These are phyloP conservation scores for Coelogynopora nodosa DNA, from an alignment of 2,888 invertebrate species.

Conservation along the genomic window DNA sequence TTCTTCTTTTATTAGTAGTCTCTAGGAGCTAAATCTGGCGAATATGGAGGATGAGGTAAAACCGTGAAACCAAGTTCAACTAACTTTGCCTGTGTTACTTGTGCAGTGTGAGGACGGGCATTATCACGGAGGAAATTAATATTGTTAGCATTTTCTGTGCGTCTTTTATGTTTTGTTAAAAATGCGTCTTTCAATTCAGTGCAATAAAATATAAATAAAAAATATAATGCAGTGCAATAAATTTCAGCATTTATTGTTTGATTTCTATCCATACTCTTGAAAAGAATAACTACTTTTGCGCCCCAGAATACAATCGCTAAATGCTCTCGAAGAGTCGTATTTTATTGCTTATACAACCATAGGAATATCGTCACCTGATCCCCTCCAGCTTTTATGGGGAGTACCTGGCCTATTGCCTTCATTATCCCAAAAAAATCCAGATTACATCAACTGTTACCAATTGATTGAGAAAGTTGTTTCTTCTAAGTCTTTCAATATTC, in stretches of 20 bases:
- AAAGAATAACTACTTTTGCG: slow-evolving; percentile 14
- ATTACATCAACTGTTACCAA: slow-evolving; percentile 2
- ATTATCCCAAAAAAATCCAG: slow-evolving; percentile 1
- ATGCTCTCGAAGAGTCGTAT: background rate
- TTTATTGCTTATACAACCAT: background rate
- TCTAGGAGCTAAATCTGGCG: background rate
- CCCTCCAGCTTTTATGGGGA: background rate
- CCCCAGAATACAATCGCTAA: slow-evolving; percentile 1
- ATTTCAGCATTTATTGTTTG: slow-evolving; percentile 11
- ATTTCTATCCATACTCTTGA: slow-evolving; percentile 19
- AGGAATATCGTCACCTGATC: slow-evolving; percentile 7
- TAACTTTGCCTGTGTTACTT: slow-evolving; percentile 28
- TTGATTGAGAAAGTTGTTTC: slow-evolving; percentile 22
- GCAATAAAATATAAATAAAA: too few relatives aligned
- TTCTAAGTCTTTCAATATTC: slow-evolving; percentile 24
- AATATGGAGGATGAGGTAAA: background rate
- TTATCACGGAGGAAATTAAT: slow-evolving; percentile 16
- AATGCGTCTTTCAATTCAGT: background rate
- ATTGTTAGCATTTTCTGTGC: slow-evolving; percentile 25
- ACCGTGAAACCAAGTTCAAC: background rate
- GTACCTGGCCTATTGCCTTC: slow-evolving; percentile 3
- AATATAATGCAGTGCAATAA: background rate
- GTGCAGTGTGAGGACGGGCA: slow-evolving; percentile 11
- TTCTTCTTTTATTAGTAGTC: background rate
- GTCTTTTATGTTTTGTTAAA: background rate